A percentile compares a stretch with the other conserved stretches of the same genome.
Conservation (phyloP, 2,888 invertebrate genomes). For the Acanthopleura granulata region DNA sequence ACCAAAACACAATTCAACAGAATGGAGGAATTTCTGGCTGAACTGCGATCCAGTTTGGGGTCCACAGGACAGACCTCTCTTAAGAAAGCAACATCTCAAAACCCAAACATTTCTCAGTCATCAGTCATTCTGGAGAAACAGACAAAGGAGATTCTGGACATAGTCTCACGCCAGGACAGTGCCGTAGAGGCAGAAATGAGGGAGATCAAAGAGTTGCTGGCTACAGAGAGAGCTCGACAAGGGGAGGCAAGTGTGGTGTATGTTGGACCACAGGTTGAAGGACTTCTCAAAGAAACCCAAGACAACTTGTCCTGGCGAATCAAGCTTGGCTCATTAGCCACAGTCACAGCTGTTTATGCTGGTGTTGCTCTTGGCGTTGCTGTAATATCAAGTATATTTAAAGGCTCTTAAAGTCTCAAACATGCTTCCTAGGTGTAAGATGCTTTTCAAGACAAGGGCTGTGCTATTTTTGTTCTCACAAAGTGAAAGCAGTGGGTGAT, state of each 20-base stretch:
- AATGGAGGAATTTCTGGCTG: conserved; percentile 14
- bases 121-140: conserved; percentile 12
- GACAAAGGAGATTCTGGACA: conserved; percentile 32
- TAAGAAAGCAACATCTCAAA: neutral
- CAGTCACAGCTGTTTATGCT: conserved; percentile 62
- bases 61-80: neutral
- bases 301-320: conserved; percentile 63
- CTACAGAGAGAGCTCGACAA: conserved; percentile 27
- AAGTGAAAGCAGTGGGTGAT: no score
- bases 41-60: neutral
- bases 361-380: conserved; percentile 60
- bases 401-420: conserved; percentile 25
- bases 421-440: no score
- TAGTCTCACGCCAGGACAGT: conserved; percentile 50
- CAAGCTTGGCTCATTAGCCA: conserved; percentile 60
- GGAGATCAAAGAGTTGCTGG: conserved; percentile 54
- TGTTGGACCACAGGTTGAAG: conserved; percentile 61
- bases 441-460: no score
- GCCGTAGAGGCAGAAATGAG: conserved; percentile 50
- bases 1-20: conserved; percentile 35
- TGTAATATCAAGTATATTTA: conserved; percentile 40
- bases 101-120: neutral
- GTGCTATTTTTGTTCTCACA: no score
- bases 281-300: conserved; percentile 59
- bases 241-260: conserved; percentile 52